phyloP scores from a whole-genome alignment of 2,113 vertebrate species.

The Lycaon pictus region DNA sequence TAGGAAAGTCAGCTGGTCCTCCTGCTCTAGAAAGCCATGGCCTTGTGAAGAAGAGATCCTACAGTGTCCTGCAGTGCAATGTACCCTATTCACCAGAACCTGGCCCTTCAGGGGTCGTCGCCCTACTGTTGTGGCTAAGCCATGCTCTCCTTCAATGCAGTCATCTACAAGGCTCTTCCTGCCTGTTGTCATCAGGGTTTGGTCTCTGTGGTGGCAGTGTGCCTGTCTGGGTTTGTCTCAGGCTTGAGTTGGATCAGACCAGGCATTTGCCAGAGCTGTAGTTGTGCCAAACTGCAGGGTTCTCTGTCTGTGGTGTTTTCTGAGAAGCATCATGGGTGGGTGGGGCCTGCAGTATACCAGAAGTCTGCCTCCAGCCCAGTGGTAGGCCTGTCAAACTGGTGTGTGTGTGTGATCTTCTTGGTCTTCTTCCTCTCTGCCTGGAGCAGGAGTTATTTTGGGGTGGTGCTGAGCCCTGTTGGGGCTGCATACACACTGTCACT shows the following conservation, averaged over 20 bases:
- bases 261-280: background rate
- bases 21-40: background rate
- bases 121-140: background rate
- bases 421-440: background rate
- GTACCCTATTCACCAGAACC: background rate
- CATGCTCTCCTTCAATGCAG: background rate
- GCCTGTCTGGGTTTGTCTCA: background rate
- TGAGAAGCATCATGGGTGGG: background rate
- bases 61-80: background rate
- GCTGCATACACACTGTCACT: background rate
- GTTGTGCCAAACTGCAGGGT: background rate
- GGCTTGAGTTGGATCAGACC: background rate
- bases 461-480: background rate
- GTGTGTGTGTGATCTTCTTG: background rate
- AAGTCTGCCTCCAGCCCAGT: background rate
- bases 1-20: background rate
- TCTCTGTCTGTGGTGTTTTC: background rate
- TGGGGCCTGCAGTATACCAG: background rate
- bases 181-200: background rate
- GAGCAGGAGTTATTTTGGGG: background rate
- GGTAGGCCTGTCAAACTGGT: background rate
- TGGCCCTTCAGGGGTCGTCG: background rate
- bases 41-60: background rate
- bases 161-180: background rate
- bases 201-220: background rate